These are phyloP conservation scores for Ophion slaviceki DNA, from an alignment of 2,888 invertebrate species.

Conservation along the genomic window DNA sequence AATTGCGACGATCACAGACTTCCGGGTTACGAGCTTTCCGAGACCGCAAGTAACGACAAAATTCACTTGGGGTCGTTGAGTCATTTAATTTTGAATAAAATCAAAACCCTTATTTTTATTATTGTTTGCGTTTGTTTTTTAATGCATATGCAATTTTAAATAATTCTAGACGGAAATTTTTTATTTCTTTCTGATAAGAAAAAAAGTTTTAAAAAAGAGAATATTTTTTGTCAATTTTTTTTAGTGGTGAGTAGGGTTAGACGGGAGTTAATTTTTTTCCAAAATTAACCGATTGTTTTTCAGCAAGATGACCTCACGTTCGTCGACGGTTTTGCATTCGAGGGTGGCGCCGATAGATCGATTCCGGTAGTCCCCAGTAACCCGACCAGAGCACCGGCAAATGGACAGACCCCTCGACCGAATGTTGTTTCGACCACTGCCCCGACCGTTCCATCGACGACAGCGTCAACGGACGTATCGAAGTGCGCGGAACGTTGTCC, in stretches of 20 bases:
- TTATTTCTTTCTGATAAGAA: neutral
- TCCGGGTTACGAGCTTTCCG: conserved; percentile 35
- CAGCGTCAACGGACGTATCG: neutral
- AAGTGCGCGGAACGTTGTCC: conserved; percentile 53
- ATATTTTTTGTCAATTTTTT: neutral
- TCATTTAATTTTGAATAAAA: neutral
- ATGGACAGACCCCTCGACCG: neutral
- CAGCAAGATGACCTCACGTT: neutral
- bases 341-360: conserved; percentile 68
- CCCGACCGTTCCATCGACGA: conserved; percentile 8
- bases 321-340: conserved; percentile 73
- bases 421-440: neutral
- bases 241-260: neutral
- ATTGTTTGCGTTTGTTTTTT: too few species aligned
- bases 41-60: conserved; percentile 33
- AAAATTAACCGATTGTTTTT: neutral
- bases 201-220: neutral
- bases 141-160: too few species aligned
- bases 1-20: conserved; percentile 22
- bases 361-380: neutral
- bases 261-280: too few species aligned
- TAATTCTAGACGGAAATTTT: neutral
- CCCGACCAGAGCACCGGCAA: conserved; percentile 1
- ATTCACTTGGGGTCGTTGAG: neutral
- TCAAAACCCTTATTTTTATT: neutral